Evolutionary conservation across 2,888 invertebrate species (phyloP).

Genomic region (Fragum fragum): DNA sequence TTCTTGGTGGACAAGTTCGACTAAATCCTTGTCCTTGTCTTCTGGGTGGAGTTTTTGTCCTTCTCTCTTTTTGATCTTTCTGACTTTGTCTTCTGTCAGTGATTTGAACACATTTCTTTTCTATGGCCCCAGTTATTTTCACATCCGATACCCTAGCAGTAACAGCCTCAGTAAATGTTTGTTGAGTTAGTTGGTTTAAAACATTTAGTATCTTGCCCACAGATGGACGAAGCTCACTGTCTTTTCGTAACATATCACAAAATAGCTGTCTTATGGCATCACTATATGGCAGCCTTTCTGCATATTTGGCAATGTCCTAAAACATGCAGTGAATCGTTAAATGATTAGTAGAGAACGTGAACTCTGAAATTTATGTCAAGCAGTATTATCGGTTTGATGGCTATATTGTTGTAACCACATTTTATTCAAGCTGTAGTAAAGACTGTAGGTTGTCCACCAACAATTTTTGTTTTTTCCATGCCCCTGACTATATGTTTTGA

Average conservation of each 20-base stretch:
- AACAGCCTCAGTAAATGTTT: background rate
- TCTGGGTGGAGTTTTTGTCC: background rate
- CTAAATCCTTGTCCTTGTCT: background rate
- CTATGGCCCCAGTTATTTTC: background rate
- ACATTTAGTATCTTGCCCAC: background rate
- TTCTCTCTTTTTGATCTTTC: background rate
- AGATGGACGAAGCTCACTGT: slow-evolving; percentile 6
- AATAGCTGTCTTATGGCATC: background rate
- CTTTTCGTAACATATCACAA: slow-evolving; percentile 17
- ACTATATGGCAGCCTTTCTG: slow-evolving; percentile 18
- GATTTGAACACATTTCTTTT: background rate
- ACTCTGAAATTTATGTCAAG: too few species aligned
- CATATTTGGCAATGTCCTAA: background rate
- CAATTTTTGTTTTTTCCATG: too few species aligned
- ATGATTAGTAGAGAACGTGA: too few species aligned
- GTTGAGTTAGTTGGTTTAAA: background rate
- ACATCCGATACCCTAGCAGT: background rate
- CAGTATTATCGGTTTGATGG: too few species aligned
- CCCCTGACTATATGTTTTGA: too few species aligned
- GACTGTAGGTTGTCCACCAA: too few species aligned
- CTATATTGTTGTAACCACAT: too few species aligned
- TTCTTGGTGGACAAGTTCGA: slow-evolving; percentile 16
- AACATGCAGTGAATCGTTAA: too few species aligned
- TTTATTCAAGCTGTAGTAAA: too few species aligned
- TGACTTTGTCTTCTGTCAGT: background rate